Percentiles rank a stretch among this genome's conserved stretches.
Conservation (phyloP, 2,113 vertebrate genomes). For the Galeopterus variegatus region DNA sequence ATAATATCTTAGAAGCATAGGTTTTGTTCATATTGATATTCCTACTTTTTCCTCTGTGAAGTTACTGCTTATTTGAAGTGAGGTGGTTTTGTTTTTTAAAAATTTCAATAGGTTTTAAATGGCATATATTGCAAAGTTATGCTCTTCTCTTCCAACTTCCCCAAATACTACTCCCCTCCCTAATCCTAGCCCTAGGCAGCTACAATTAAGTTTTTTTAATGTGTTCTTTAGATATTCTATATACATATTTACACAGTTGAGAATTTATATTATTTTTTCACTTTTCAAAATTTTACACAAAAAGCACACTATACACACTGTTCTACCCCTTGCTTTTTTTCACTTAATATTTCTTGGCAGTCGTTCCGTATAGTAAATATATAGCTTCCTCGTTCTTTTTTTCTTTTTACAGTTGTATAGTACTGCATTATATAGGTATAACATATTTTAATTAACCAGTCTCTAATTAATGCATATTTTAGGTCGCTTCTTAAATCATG, state of each 20-base stretch:
- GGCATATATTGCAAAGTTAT: neutral
- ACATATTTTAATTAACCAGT: neutral
- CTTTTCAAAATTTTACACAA: neutral
- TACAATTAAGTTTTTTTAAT: neutral
- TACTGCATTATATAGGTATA: neutral
- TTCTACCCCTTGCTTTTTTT: neutral
- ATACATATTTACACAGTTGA: neutral
- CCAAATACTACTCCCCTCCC: neutral
- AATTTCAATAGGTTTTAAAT: slow-evolving; percentile 7
- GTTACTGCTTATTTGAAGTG: slow-evolving; percentile 18
- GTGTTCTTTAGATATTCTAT: neutral
- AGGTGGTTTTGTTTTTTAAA: neutral
- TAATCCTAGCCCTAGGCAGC: neutral
- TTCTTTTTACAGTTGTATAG: neutral
- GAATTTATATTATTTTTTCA: neutral
- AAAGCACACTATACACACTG: neutral
- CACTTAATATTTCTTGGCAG: neutral
- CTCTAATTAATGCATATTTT: neutral
- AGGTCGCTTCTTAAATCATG: neutral
- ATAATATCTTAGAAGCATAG: neutral
- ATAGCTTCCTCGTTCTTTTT: neutral
- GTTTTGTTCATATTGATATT: neutral
- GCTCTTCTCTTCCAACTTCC: neutral
- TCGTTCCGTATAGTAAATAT: neutral
- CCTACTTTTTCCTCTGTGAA: neutral